Evolutionary conservation across 1,140 invertebrate genomes (phyloP), one percentile per base, ranked within the genome.

Genomic region (Drosophila carrolli): DNA sequence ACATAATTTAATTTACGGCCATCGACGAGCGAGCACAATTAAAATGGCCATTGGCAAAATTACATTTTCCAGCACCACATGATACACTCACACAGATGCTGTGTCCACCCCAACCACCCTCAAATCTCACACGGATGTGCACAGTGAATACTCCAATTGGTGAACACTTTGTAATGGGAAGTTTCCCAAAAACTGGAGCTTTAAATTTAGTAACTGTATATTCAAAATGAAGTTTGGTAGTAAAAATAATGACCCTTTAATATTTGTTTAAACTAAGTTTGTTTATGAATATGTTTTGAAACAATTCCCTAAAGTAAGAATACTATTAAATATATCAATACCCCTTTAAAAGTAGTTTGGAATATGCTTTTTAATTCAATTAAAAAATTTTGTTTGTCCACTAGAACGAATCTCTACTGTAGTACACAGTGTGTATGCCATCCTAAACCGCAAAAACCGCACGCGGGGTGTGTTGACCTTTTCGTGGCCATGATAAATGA

Each of bases 401-500:
- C 29, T 7, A 32, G 8, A 32, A 32, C 6, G 6, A 23, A 54
- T 9, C 37, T 6, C 0, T 23, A 38, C 37, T 40, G 38, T 60
- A 23, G 4, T 4, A 43, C 55, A 32, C 54, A 23, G 10, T 38
- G 54, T 58, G 46, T 59, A 23, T 48, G 27, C 27, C 6, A 23
- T 27, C 14, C n/a, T 14, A 14, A 61, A 46, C 76, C 76, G 23
- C 75, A 72, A 38, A 55, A 63, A 66, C 57, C 67, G 44, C 44
- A 44, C 13, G 19, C 27, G 68, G 29, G 38, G 56, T 71, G 40
- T 76, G 71, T 62, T 63, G 77, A 80, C 66, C 76, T 78, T 59
- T 74, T 71, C 43, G 19, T 58, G 68, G 56, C 65, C 73, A 80
- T 83, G 84, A 84, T 89, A 89, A 88, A 88, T 88, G 84, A 72